Base-by-base conservation (phyloP, 2,888 invertebrate genomes). In the Drosophila kokeensis region DNA sequence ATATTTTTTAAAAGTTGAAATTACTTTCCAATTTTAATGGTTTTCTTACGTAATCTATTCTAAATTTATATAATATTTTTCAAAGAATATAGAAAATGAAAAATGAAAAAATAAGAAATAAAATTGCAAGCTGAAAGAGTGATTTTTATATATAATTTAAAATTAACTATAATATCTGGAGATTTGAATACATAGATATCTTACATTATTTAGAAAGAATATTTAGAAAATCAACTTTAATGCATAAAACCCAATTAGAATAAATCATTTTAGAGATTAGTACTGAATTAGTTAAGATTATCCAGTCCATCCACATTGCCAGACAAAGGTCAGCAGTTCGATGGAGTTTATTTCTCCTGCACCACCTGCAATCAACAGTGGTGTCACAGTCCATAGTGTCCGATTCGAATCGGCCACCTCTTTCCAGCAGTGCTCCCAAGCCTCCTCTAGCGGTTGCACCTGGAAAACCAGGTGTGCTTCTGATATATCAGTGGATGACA, bases 31-130 rank as follows among this genome's bases (percentile, higher is more conserved):
- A 21, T 0, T 11, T 42, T 11, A 2, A 0, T 11, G 1, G 6
- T 21, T 42, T 21, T 21, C 11, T 11, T 40, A 38, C 18, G 18
- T 38, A 6, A 18, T 36, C 36, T 18, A n/a, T 30, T 10, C 30
- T 13, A 13, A 18, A 13, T 21, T 7, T 21, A 6, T 6, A 11
- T 11, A 42, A 42, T 21, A 13, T 40, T 5, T 38, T 8, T 38
- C 7, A 38, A 7, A 38, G 0, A 40, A 38, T 18, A 34, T 2
- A 36, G 5, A 7, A n/a, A 5, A 42, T n/a, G 5, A n/a, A 40
- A n/a, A 40, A 5, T n/a, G 1, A 2, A 24, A 24, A 24, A 2
- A 2, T 0, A n/a, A 2, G 4, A 11, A n/a, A n/a, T 5, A 10
- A 0, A 40, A 5, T n/a, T n/a, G 2, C n/a, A 40, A 40, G 10